A percentile compares a stretch with the other conserved stretches of the same genome.
phyloP scores from a whole-genome alignment of 53 echinoderm and acorn worm species.

The Temnopleurus reevesii region DNA sequence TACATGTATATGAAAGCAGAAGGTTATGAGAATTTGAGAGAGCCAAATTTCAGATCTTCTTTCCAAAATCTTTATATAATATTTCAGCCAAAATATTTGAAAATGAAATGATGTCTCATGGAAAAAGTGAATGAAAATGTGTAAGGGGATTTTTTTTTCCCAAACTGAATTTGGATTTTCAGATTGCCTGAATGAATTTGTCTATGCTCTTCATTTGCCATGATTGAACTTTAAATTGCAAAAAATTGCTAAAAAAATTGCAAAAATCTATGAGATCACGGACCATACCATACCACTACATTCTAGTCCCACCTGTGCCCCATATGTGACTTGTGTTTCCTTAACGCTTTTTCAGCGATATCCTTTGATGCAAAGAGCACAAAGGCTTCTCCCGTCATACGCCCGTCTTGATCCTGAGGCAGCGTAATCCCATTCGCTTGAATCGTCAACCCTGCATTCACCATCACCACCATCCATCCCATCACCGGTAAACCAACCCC shows the following conservation, averaged over 20 bases:
- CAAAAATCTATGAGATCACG: neutral
- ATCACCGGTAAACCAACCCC: constrained; percentile 45
- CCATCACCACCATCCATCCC: constrained; percentile 45
- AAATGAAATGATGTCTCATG: too few relatives aligned
- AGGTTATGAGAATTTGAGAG: too few relatives aligned
- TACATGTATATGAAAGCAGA: too few relatives aligned
- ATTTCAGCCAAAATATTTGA: too few relatives aligned
- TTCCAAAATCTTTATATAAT: too few relatives aligned
- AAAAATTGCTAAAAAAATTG: too few relatives aligned
- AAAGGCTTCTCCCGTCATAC: constrained; percentile 98
- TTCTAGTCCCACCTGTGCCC: constrained; percentile 98
- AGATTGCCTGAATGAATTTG: too few relatives aligned
- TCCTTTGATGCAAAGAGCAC: constrained; percentile 98
- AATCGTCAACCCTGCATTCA: constrained; percentile 92
- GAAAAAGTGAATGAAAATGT: too few relatives aligned
- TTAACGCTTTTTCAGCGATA: constrained; percentile 91
- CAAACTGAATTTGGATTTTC: too few relatives aligned
- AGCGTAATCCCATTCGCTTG: constrained; percentile 92
- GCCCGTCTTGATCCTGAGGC: constrained; percentile 89
- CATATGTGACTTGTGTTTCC: constrained; percentile 95
- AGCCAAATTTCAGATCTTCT: too few relatives aligned
- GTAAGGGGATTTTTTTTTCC: too few relatives aligned
- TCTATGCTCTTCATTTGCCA: too few relatives aligned
- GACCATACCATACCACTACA: constrained; percentile 54
- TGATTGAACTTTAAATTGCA: neutral